Evolutionary conservation across 2,797 vertebrate species (phyloP), one percentile per base, ranked within the genome.

Genomic region (Gallirallus australis): DNA sequence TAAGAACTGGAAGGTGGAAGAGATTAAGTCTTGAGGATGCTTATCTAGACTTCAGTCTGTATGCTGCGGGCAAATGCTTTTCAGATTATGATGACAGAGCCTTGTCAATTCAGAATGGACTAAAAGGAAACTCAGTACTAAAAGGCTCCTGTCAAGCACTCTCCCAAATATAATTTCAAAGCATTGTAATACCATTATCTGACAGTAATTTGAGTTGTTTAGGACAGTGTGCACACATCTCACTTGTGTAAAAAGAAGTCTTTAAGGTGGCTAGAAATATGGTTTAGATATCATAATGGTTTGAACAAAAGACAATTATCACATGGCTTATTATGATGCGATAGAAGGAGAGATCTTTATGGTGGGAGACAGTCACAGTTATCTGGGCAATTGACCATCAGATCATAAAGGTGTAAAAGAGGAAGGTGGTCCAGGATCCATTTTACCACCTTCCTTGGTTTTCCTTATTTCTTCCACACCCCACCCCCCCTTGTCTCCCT

Each of bases 301-400:
- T 96, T 84, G 84, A 97, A 97, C 89, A 95, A 95, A 96, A 94
- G 73, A 83, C n/a, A 94, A 88, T 94, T 96, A 95, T 93, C 63
- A 90, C 83, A 68, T 96, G 64, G 77, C 96, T 97, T 97, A 96
- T 97, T 94, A 87, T 88, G 63, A 92, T 96, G 75, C 91, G 82
- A 87, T 91, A 94, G 82, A 89, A 94, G 39, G 72, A 94, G 61
- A 98, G 94, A 95, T 96, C 96, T 97, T 97, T 96, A 94, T 91
- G 69, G 86, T 70, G 17, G 69, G 95, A 92, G 64, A 77, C 85
- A 87, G 80, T 82, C 75, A 83, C 78, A 95, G 45, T 96, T 96
- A 82, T 96, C 85, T 86, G 84, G 48, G 33, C 92, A 97, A 95
- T 97, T 98, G 97, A 96, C 92, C 59, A 65, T n/a, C 35, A 94